Percentiles rank a stretch among this genome's conserved stretches.
phyloP scores from a whole-genome alignment of 1,140 invertebrate species.

The Agraylea sexmaculata region DNA sequence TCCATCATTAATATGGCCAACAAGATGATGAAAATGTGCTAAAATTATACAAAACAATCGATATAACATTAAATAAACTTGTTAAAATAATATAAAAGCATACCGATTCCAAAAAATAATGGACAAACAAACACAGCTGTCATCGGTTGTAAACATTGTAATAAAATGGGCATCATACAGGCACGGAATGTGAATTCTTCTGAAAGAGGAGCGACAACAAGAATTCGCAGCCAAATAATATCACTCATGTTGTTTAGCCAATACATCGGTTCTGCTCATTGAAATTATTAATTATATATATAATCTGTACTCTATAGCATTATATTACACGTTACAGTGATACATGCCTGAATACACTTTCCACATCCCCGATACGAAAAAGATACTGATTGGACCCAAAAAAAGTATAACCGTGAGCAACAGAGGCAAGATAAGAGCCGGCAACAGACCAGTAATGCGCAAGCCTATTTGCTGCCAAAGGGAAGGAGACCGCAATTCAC shows the following conservation, averaged over 20 bases:
- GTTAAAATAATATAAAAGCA: conserved; percentile 19
- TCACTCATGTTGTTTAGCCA: conserved; percentile 61
- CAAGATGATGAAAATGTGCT: conserved; percentile 88
- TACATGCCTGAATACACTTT: conserved; percentile 55
- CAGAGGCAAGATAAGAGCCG: conserved; percentile 63
- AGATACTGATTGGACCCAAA: conserved; percentile 67
- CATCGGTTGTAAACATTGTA: conserved; percentile 67
- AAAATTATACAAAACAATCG: conserved; percentile 25
- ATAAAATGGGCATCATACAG: conserved; percentile 82
- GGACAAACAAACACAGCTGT: conserved; percentile 76
- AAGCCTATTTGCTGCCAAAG: conserved; percentile 68
- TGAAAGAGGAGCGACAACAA: conserved; percentile 82
- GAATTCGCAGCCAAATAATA: conserved; percentile 78
- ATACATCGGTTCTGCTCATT: conserved; percentile 54
- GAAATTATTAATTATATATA: conserved; percentile 4
- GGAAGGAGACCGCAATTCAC: conserved; percentile 45
- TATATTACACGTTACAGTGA: conserved; percentile 7
- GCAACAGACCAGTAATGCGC: conserved; percentile 56
- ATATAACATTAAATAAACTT: background rate
- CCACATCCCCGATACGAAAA: conserved; percentile 55
- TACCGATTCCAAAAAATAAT: conserved; percentile 83
- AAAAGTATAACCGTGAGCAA: conserved; percentile 75
- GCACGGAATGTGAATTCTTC: conserved; percentile 92
- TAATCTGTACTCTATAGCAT: background rate
- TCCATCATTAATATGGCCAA: conserved; percentile 63